These are phyloP conservation scores for Ailurus styani DNA, from an alignment of 2,113 vertebrate genomes.

Conservation along the genomic window DNA sequence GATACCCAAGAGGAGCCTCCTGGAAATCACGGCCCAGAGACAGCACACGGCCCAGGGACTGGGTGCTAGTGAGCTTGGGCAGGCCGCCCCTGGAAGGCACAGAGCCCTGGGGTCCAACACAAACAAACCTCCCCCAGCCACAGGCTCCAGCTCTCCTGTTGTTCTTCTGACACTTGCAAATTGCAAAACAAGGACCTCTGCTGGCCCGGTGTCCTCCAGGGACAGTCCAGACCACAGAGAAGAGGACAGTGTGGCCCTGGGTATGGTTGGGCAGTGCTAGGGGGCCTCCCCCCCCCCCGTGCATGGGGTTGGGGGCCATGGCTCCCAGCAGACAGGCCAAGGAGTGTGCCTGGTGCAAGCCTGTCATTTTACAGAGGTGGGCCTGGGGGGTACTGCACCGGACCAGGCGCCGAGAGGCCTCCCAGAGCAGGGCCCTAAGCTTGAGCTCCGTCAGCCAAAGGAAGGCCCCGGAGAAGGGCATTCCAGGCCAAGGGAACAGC, in stretches of 20 bases:
- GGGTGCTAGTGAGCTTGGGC: not conserved
- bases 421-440: not conserved
- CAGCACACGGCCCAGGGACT: not conserved
- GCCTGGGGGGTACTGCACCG: accelerated
- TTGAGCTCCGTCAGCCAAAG: not conserved
- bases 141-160: accelerated
- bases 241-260: not conserved
- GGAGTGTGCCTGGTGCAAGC: not conserved
- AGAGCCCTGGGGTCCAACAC: accelerated
- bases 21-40: not conserved
- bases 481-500: accelerated
- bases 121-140: not conserved
- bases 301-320: accelerated
- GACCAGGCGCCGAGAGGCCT: not conserved
- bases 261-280: accelerated
- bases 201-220: not conserved
- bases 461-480: not conserved
- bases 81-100: not conserved
- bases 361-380: not conserved
- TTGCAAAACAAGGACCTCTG: not conserved
- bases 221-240: not conserved
- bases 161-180: not conserved
- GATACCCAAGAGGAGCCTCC: not conserved
- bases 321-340: not conserved
- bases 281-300: not conserved